Evolutionary conservation across 2,888 invertebrate species (phyloP).

Genomic region (Mesopsocus fuscifrons): DNA sequence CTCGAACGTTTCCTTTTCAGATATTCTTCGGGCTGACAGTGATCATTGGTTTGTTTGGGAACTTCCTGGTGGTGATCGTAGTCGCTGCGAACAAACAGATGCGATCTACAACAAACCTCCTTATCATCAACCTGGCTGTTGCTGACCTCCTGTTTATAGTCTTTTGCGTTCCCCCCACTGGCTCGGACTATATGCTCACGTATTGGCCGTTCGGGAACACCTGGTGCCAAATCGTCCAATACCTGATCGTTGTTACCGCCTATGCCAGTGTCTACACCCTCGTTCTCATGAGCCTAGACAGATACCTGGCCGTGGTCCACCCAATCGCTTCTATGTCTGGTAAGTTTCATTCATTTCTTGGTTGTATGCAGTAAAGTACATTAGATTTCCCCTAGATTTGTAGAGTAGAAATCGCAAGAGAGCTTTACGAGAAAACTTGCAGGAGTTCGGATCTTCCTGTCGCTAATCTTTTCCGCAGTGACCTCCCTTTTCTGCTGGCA

Average conservation of each 20-base stretch:
- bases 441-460: too few relatives aligned
- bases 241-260: slow-evolving; percentile 79
- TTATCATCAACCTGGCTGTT: slow-evolving; percentile 76
- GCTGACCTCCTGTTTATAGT: slow-evolving; percentile 83
- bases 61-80: slow-evolving; percentile 70
- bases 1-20: too few relatives aligned
- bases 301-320: slow-evolving; percentile 83
- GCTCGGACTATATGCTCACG: slow-evolving; percentile 69
- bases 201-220: slow-evolving; percentile 80
- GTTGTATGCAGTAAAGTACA: too few relatives aligned
- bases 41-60: slow-evolving; percentile 1
- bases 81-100: slow-evolving; percentile 77
- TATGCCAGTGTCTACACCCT: slow-evolving; percentile 87
- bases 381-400: too few relatives aligned
- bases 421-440: too few relatives aligned
- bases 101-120: slow-evolving; percentile 81
- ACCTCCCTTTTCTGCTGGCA: too few relatives aligned
- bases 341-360: background rate
- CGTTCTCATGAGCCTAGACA: slow-evolving; percentile 82
- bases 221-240: slow-evolving; percentile 83
- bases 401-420: too few relatives aligned
- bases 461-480: background rate
- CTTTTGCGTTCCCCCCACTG: slow-evolving; percentile 88
- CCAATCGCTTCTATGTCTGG: slow-evolving; percentile 71
- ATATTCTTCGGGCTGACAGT: background rate